Evolutionary conservation across 2,888 invertebrate genomes (phyloP).

Genomic region (Koerneria pararmatus): DNA sequence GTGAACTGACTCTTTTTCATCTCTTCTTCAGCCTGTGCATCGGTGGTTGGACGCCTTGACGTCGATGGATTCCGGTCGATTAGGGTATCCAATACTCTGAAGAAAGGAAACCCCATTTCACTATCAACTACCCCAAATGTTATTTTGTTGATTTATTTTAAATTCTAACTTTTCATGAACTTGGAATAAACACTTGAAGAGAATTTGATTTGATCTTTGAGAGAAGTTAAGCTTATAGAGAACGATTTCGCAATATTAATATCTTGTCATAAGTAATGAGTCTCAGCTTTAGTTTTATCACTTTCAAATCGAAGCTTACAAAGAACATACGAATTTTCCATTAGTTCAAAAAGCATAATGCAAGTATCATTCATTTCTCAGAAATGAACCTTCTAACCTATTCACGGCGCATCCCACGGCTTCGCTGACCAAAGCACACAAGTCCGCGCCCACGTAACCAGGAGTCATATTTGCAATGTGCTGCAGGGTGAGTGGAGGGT

Average conservation of each 20-base stretch:
- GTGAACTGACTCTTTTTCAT: constrained; percentile 34
- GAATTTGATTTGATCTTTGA: no score
- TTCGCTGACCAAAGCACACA: constrained; percentile 69
- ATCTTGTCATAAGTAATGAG: no score
- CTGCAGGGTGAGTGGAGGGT: constrained; percentile 71
- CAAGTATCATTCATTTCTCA: neutral
- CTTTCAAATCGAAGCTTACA: no score
- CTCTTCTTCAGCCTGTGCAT: constrained; percentile 42
- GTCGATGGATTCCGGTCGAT: constrained; percentile 32
- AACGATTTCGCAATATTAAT: no score
- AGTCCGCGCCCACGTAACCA: constrained; percentile 86
- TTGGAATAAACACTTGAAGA: no score
- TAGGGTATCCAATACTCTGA: constrained; percentile 42
- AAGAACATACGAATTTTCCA: no score
- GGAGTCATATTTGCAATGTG: constrained; percentile 80
- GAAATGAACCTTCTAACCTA: constrained; percentile 60
- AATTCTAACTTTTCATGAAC: no score
- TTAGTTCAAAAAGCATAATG: neutral
- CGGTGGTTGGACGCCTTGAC: constrained; percentile 32
- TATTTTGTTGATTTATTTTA: no score
- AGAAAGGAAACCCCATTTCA: no score
- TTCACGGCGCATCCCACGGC: constrained; percentile 84
- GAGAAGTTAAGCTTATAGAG: no score
- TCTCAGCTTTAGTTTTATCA: no score
- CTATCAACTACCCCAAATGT: no score